Evolutionary conservation across 2,888 invertebrate species (phyloP).

Genomic region (Coleophora deauratella): DNA sequence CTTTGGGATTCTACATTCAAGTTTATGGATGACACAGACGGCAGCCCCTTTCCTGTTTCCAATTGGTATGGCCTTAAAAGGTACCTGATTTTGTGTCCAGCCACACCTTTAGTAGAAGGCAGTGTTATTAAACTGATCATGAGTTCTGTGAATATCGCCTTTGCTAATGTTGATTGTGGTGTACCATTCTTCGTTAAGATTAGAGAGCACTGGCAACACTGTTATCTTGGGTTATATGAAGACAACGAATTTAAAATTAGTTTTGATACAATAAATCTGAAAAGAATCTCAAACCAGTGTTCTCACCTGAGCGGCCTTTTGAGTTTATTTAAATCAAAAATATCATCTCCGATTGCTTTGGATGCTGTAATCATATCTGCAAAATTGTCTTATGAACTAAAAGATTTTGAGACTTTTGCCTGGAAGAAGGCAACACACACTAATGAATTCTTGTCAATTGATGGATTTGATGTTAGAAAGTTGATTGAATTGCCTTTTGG

Average conservation of each 20-base stretch:
- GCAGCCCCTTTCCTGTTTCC: conserved; percentile 75
- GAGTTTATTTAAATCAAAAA: conserved; percentile 92
- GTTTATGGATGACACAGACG: conserved; percentile 55
- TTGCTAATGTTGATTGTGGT: conserved; percentile 85
- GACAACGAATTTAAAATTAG: conserved; percentile 84
- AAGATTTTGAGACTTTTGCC: conserved; percentile 73
- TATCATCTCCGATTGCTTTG: conserved; percentile 76
- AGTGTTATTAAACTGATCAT: conserved; percentile 84
- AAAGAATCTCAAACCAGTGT: conserved; percentile 85
- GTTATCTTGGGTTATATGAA: conserved; percentile 86
- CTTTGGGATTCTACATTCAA: conserved; percentile 57
- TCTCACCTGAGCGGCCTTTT: conserved; percentile 88
- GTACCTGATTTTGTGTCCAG: conserved; percentile 84
- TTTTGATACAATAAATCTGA: conserved; percentile 92
- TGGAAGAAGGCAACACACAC: conserved; percentile 74
- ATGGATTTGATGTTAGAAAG: conserved; percentile 64
- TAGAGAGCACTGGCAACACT: conserved; percentile 85
- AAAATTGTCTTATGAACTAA: conserved; percentile 82
- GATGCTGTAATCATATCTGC: conserved; percentile 82
- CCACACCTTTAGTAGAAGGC: conserved; percentile 76
- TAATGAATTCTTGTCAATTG: conserved; percentile 64
- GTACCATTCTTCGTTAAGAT: conserved; percentile 92
- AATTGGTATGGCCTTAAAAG: conserved; percentile 88
- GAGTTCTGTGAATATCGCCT: conserved; percentile 88
- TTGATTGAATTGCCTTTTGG: conserved; percentile 84